These are phyloP conservation scores for Neodiprion fabricii DNA, from an alignment of 1,140 invertebrate genomes.

Conservation along the genomic window DNA sequence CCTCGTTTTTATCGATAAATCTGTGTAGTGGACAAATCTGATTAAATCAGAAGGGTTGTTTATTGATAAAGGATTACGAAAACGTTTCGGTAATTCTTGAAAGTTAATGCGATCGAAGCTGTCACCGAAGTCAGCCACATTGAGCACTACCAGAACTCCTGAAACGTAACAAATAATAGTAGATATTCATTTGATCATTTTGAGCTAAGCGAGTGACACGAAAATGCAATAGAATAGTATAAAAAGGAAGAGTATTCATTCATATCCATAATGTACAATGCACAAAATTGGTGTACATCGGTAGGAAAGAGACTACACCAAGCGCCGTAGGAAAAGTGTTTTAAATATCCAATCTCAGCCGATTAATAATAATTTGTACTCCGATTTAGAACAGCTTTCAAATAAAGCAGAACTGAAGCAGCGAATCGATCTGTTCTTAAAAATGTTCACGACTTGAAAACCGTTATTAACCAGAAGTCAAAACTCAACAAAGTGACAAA, in stretches of 20 bases:
- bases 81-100: background rate
- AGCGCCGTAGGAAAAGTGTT: too few relatives aligned
- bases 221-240: background rate
- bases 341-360: too few relatives aligned
- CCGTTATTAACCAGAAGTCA: too few relatives aligned
- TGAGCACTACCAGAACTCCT: background rate
- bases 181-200: background rate
- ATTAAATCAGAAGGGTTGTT: background rate
- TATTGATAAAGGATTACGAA: background rate
- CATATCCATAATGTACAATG: too few relatives aligned
- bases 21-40: background rate
- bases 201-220: background rate
- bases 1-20: background rate
- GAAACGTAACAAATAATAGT: background rate
- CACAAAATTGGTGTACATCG: too few relatives aligned
- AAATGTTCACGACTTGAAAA: too few relatives aligned
- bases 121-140: background rate
- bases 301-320: too few relatives aligned
- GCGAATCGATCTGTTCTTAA: too few relatives aligned
- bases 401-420: too few relatives aligned
- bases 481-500: too few relatives aligned
- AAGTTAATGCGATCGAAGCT: background rate
- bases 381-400: too few relatives aligned
- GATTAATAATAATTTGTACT: too few relatives aligned
- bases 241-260: background rate